phyloP scores from a whole-genome alignment of 1,140 invertebrate species.

The Bilobella aurantiaca region DNA sequence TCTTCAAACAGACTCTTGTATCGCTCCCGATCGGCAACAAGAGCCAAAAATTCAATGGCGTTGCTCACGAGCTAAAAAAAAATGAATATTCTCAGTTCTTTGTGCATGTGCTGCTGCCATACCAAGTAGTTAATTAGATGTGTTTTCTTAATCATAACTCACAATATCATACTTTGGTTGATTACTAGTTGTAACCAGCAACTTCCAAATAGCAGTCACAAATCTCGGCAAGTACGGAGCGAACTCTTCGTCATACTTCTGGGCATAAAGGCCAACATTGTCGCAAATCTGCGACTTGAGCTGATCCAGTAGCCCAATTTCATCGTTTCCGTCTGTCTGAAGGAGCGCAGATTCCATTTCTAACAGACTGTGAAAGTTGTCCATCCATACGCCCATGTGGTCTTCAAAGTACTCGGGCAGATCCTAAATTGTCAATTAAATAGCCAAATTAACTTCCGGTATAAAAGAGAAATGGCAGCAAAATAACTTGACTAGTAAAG shows the following conservation, averaged over 20 bases:
- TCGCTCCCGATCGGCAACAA: conserved; percentile 78
- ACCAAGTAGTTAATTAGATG: no score
- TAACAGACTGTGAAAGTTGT: conserved; percentile 70
- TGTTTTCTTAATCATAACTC: conserved; percentile 37
- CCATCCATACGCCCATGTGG: conserved; percentile 91
- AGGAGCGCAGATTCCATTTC: conserved; percentile 56
- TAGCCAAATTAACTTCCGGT: no score
- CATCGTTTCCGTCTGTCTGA: conserved; percentile 55
- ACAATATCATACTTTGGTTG: conserved; percentile 86
- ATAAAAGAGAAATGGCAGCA: no score
- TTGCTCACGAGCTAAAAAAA: conserved; percentile 77
- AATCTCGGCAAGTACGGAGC: conserved; percentile 73
- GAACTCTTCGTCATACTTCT: conserved; percentile 98
- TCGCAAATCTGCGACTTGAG: conserved; percentile 91
- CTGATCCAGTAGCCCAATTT: conserved; percentile 79
- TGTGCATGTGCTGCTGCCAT: no score
- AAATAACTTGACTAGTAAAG: conserved; percentile 28
- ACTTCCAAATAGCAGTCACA: conserved; percentile 84
- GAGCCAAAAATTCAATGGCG: conserved; percentile 86
- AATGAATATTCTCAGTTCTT: no score
- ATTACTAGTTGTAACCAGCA: conserved; percentile 69
- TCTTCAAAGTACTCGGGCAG: conserved; percentile 98
- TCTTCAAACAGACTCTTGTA: conserved; percentile 85
- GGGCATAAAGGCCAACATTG: conserved; percentile 85
- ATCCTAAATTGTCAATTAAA: no score